Percentiles rank a stretch among this genome's conserved stretches.
Conservation (phyloP, 2,888 invertebrate genomes). For the Eledone cirrhosa region DNA sequence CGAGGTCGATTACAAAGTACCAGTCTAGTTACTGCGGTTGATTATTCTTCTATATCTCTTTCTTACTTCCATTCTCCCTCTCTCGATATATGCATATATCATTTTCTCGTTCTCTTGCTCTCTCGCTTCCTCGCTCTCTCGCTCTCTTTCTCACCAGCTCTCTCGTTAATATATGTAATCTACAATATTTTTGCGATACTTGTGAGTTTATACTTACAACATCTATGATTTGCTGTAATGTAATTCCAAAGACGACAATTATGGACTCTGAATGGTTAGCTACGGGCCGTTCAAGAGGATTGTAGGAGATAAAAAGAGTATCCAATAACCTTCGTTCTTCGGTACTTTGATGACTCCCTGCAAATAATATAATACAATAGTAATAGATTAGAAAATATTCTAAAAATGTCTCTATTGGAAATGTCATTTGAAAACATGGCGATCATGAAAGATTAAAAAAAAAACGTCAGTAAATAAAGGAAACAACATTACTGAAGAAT, state of each 20-base stretch:
- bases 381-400: neutral
- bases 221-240: slow-evolving; percentile 69
- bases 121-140: no score
- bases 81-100: no score
- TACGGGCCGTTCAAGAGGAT: slow-evolving; percentile 67
- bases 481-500: no score
- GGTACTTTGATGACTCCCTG: slow-evolving; percentile 50
- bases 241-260: slow-evolving; percentile 65
- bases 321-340: slow-evolving; percentile 65
- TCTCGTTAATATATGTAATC: no score
- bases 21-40: no score
- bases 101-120: no score
- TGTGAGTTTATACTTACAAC: slow-evolving; percentile 58
- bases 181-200: no score
- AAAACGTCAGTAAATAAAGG: neutral
- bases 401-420: neutral
- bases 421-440: neutral
- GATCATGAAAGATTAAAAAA: neutral
- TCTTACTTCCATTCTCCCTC: no score
- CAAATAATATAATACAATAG: slow-evolving; percentile 27
- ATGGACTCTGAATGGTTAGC: slow-evolving; percentile 65
- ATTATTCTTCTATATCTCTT: no score
- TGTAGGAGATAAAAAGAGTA: slow-evolving; percentile 64
- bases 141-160: no score
- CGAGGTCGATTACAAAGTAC: no score